Evolutionary conservation across 2,888 invertebrate species (phyloP).

Genomic region (Seira sanloemensis): DNA sequence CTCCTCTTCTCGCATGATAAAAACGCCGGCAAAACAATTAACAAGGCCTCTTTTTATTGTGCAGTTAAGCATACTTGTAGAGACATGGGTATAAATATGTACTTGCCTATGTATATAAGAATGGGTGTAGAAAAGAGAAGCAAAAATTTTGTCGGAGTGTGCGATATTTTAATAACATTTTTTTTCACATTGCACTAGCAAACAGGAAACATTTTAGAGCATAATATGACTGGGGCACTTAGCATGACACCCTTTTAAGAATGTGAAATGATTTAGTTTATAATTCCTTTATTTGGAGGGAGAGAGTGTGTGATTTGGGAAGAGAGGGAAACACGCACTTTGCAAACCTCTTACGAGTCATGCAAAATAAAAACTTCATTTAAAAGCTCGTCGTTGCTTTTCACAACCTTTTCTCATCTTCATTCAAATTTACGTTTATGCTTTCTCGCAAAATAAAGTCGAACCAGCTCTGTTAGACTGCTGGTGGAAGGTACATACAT

Average conservation of each 20-base stretch:
- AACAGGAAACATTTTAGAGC: conserved; percentile 46
- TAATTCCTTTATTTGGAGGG: background rate
- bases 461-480: no score
- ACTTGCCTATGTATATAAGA: conserved; percentile 9
- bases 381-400: background rate
- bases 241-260: conserved; percentile 11
- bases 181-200: no score
- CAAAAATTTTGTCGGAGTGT: no score
- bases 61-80: conserved; percentile 14
- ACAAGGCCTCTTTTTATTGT: conserved; percentile 37
- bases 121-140: no score
- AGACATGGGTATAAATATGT: conserved; percentile 19
- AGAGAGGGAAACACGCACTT: conserved; percentile 5
- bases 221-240: conserved; percentile 46
- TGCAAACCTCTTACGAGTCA: background rate
- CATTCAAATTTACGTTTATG: no score
- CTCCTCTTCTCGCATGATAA: conserved; percentile 35
- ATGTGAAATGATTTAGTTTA: background rate
- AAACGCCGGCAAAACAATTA: conserved; percentile 57
- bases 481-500: no score
- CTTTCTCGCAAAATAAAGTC: no score
- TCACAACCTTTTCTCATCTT: background rate
- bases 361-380: no score
- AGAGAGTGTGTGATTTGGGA: background rate
- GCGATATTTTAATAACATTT: no score